Evolutionary conservation across 2,888 invertebrate species (phyloP).

Genomic region (Asteroscopus sphinx): DNA sequence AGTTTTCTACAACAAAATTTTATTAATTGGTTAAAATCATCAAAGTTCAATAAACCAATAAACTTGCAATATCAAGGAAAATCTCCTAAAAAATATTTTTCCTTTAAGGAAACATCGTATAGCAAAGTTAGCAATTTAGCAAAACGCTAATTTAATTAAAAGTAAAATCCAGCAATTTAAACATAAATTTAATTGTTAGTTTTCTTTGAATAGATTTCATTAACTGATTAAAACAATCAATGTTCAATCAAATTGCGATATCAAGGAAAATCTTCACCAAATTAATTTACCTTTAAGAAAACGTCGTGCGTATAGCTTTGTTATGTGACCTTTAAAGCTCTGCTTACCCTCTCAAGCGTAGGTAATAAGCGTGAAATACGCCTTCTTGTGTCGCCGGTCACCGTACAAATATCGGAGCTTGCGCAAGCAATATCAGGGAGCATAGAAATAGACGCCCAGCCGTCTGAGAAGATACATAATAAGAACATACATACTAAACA

Average conservation of each 20-base stretch:
- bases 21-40: too few relatives aligned
- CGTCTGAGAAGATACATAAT: conserved; percentile 20
- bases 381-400: conserved; percentile 6
- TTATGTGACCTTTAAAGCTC: conserved; percentile 43
- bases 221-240: neutral
- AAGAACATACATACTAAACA: neutral
- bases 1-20: too few relatives aligned
- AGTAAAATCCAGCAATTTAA: too few relatives aligned
- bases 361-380: conserved; percentile 36
- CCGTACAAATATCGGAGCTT: conserved; percentile 42
- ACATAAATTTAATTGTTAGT: too few relatives aligned
- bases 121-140: too few relatives aligned
- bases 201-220: neutral
- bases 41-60: too few relatives aligned
- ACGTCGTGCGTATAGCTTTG: neutral
- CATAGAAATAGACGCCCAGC: conserved; percentile 44
- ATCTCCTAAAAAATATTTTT: too few relatives aligned
- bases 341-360: conserved; percentile 19
- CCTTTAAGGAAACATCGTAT: too few relatives aligned
- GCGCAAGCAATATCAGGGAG: conserved; percentile 23
- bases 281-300: neutral
- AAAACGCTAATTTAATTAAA: too few relatives aligned
- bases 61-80: too few relatives aligned
- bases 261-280: neutral
- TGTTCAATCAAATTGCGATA: neutral